Evolutionary conservation across 2,113 vertebrate species (phyloP), one percentile per base, ranked within the genome.

Genomic region (Etheostoma cragini): DNA sequence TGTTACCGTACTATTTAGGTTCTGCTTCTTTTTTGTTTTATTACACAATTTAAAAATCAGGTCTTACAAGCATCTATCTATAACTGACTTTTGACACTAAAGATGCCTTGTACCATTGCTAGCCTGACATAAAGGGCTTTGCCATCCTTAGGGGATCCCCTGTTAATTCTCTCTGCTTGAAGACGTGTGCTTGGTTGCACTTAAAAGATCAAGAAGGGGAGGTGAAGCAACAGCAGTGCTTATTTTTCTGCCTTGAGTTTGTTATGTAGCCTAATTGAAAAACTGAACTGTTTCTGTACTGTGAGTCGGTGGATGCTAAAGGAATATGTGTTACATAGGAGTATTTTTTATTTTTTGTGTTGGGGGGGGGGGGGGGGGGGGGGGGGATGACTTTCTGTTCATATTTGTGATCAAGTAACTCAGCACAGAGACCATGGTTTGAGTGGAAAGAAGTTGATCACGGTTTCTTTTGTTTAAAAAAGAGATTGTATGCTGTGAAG

Each of bases 311-410:
- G 85, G 89, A 92, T 89, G 79, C 85, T 91, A 92, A 91, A 92
- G 91, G 91, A 94, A 87, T 88, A 90, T 82, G 79, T 93, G 91
- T 94, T 94, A 94, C 93, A 94, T 91, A 92, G 92, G 92, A 94
- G 89, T 89, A 73, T 88, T 87, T 81, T 22, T 72, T 65, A 70
- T 38, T 42, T 13, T 35, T 13, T 35, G 7, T 35, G 7, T 30
- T n/a, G n/a, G n/a, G n/a, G 26, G 26, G 26, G 26, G 26, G 35
- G 35, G 33, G 6, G 33, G 35, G 65, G 38, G 54, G 45, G 42
- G 70, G 54, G 63, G 46, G 24, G 67, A 65, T 74, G 49, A 14
- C 54, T 85, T 89, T 67, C 54, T 87, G 78, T 90, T 90, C 72
- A 84, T 89, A 85, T 88, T 92, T 90, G 88, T 89, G 88, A 91